Evolutionary conservation across 2,888 invertebrate genomes (phyloP).

Genomic region (Scelioninae gen. 2): DNA sequence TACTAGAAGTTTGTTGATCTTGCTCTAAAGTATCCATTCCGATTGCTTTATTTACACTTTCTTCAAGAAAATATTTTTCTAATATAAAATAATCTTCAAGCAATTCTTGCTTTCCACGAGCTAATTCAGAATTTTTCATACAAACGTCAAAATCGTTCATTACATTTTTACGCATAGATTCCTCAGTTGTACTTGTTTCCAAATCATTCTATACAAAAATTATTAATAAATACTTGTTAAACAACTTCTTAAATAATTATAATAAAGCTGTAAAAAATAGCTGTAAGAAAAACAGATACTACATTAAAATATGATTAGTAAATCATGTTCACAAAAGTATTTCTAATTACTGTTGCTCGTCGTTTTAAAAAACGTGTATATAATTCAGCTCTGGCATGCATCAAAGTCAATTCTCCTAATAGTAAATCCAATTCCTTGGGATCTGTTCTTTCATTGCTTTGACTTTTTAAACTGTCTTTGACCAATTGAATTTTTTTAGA

Average conservation of each 20-base stretch:
- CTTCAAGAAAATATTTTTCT: conserved; percentile 96
- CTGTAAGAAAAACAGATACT: too few species aligned
- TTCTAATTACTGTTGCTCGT: conserved; percentile 80
- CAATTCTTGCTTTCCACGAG: conserved; percentile 87
- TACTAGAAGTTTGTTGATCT: conserved; percentile 88
- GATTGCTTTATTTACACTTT: conserved; percentile 94
- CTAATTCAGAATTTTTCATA: conserved; percentile 84
- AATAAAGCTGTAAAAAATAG: too few species aligned
- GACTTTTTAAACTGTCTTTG: conserved; percentile 78
- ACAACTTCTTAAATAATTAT: too few species aligned
- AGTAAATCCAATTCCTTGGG: conserved; percentile 91
- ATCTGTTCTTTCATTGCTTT: conserved; percentile 79
- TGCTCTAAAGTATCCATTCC: conserved; percentile 85
- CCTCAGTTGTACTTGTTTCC: conserved; percentile 78
- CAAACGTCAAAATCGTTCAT: conserved; percentile 79
- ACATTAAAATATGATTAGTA: conserved; percentile 1
- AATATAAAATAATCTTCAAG: conserved; percentile 92
- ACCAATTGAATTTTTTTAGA: conserved; percentile 80
- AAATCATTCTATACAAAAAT: conserved; percentile 81
- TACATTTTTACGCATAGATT: conserved; percentile 75
- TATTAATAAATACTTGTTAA: too few species aligned
- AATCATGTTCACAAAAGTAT: neutral
- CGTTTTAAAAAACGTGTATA: conserved; percentile 92
- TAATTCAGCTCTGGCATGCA: conserved; percentile 92
- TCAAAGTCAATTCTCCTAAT: conserved; percentile 92